Conservation (phyloP, 2,888 invertebrate species). For the Drosophila percnosoma region DNA sequence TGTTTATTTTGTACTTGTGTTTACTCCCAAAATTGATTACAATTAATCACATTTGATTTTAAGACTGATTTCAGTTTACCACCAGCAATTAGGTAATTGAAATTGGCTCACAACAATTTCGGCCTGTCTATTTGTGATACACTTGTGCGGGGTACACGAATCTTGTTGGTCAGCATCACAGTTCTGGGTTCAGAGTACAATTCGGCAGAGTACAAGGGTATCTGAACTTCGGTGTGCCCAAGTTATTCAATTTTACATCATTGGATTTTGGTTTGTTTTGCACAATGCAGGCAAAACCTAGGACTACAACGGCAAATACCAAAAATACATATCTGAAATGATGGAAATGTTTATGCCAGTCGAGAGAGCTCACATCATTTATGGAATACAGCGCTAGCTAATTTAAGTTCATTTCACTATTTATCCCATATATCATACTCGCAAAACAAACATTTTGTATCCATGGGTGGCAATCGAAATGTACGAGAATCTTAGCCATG, state of each 20-base stretch:
- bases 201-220: background rate
- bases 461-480: constrained; percentile 47
- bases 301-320: constrained; percentile 11
- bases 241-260: background rate
- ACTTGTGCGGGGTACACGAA: background rate
- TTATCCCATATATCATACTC: constrained; percentile 44
- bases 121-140: constrained; percentile 12
- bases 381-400: constrained; percentile 23
- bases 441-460: constrained; percentile 52
- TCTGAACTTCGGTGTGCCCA: background rate
- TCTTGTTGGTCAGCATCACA: background rate
- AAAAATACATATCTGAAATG: constrained; percentile 20
- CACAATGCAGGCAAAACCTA: background rate
- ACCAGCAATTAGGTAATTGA: constrained; percentile 50
- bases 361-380: constrained; percentile 46
- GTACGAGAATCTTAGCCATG: constrained; percentile 13
- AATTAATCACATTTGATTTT: constrained; percentile 58
- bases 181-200: background rate
- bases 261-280: constrained; percentile 18
- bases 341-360: constrained; percentile 58
- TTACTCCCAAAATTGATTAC: constrained; percentile 45
- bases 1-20: constrained; percentile 29
- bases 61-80: constrained; percentile 31
- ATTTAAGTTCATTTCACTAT: constrained; percentile 20
- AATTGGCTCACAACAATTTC: constrained; percentile 31